A percentile compares a stretch with the other conserved stretches of the same genome.
These are phyloP conservation scores for Anthopleura xanthogrammica DNA, from an alignment of 92 coral and sea anemone species.

Conservation along the genomic window DNA sequence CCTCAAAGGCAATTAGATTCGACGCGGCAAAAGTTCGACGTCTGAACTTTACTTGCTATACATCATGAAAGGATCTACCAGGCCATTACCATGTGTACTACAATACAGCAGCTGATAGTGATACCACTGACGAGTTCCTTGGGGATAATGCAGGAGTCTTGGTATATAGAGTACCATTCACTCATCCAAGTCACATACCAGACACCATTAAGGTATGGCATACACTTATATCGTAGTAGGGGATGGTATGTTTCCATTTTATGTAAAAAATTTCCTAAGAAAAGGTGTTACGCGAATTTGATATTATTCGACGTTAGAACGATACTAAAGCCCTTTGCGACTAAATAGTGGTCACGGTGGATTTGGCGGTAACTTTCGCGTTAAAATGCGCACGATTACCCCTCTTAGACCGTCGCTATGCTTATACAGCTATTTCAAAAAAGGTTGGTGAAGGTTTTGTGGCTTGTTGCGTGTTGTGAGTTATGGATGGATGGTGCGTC, in stretches of 20 bases:
- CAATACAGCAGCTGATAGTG: slow-evolving; percentile 50
- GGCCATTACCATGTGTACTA: slow-evolving; percentile 83
- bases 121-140: slow-evolving; percentile 49
- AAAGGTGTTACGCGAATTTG: slow-evolving; percentile 28
- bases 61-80: slow-evolving; percentile 63
- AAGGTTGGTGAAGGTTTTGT: no score
- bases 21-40: no score
- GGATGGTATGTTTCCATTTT: no score
- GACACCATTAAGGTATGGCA: slow-evolving; percentile 70
- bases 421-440: no score
- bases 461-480: no score
- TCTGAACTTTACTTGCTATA: neutral
- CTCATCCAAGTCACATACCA: slow-evolving; percentile 89
- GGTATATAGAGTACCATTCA: slow-evolving; percentile 83
- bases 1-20: no score
- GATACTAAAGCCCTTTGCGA: no score
- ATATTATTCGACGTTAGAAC: no score
- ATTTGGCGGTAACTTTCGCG: no score
- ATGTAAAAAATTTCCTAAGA: neutral
- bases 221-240: no score
- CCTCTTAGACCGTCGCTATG: neutral
- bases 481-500: no score
- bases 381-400: neutral
- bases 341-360: no score
- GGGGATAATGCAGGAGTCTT: slow-evolving; percentile 71